These are phyloP conservation scores for Cyaniris semiargus DNA, from an alignment of 2,888 invertebrate genomes.

Conservation along the genomic window DNA sequence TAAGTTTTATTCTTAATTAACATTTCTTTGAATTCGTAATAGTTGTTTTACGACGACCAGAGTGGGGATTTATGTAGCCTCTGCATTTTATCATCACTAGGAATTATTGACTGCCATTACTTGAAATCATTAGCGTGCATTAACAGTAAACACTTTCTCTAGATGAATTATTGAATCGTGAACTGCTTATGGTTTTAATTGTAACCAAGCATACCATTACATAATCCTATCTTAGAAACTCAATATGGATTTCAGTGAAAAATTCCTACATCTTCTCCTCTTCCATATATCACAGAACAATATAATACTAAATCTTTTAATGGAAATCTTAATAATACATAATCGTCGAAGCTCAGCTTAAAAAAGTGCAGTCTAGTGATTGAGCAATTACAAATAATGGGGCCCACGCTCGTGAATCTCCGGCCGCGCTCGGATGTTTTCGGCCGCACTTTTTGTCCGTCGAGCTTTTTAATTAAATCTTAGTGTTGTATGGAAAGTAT, in stretches of 20 bases:
- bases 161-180: slow-evolving; percentile 14
- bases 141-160: slow-evolving; percentile 17
- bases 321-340: slow-evolving; percentile 20
- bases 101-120: slow-evolving; percentile 22
- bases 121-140: slow-evolving; percentile 16
- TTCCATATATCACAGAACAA: background rate
- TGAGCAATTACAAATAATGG: slow-evolving; percentile 46
- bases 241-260: background rate
- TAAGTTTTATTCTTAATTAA: background rate
- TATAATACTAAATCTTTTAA: slow-evolving; percentile 8
- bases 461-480: slow-evolving; percentile 71
- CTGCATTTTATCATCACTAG: slow-evolving; percentile 10
- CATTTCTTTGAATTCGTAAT: background rate
- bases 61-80: background rate
- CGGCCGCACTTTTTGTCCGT: slow-evolving; percentile 57
- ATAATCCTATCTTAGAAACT: background rate
- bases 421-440: slow-evolving; percentile 57
- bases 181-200: background rate
- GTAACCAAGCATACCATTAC: background rate
- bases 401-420: slow-evolving; percentile 42
- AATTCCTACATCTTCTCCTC: background rate
- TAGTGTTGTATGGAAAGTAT: slow-evolving; percentile 72
- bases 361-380: slow-evolving; percentile 38
- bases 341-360: slow-evolving; percentile 18
- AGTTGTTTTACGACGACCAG: background rate